Percentiles rank a stretch among this genome's conserved stretches.
Conservation (phyloP, 1,140 invertebrate species). For the Ostrea denselamellosa region DNA sequence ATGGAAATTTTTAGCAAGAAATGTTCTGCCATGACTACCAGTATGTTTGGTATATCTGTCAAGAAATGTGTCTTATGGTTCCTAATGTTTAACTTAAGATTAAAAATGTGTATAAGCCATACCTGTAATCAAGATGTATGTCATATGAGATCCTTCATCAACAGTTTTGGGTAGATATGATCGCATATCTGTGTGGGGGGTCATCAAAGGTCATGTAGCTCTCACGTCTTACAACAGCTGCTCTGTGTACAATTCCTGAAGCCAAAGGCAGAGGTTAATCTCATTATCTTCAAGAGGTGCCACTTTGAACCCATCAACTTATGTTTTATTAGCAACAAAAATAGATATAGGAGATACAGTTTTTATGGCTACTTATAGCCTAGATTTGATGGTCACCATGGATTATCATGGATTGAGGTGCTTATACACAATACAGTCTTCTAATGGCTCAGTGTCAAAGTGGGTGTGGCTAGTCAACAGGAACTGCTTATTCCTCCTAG, state of each 20-base stretch:
- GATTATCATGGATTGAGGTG: neutral
- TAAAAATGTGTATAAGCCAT: neutral
- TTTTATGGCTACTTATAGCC: neutral
- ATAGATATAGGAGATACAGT: neutral
- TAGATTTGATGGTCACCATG: neutral
- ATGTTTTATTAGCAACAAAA: conserved; percentile 9
- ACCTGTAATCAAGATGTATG: neutral
- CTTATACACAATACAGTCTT: neutral
- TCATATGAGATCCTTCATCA: neutral
- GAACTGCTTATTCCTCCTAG: no score
- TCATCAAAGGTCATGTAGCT: conserved; percentile 13
- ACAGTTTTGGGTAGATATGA: neutral
- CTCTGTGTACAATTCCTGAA: neutral
- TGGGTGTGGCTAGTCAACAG: no score
- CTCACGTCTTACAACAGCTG: neutral
- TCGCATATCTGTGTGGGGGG: neutral
- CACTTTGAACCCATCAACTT: conserved; percentile 9
- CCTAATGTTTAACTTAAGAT: no score
- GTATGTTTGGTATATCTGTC: no score
- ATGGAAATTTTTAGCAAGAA: no score
- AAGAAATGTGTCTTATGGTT: no score
- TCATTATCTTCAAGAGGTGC: conserved; percentile 18
- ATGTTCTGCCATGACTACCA: no score
- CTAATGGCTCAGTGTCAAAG: neutral
- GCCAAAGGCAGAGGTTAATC: neutral